A percentile compares a stretch with the other conserved stretches of the same genome.
phyloP scores from a whole-genome alignment of 2,888 invertebrate genomes.

The Tenthredo mesomela region DNA sequence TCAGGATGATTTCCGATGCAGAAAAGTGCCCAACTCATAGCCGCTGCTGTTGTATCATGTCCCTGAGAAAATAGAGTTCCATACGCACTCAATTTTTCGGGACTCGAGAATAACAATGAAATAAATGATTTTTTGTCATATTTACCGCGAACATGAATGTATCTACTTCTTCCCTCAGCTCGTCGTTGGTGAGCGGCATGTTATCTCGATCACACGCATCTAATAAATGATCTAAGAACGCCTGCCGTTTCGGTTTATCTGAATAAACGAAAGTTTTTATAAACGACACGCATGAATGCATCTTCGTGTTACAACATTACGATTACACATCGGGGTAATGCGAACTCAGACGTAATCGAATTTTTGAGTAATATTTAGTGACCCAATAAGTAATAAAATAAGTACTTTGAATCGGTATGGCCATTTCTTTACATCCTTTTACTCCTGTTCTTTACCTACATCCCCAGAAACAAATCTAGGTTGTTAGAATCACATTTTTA shows the following conservation, averaged over 20 bases:
- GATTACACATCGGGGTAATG: too few species aligned
- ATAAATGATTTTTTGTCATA: slow-evolving; percentile 40
- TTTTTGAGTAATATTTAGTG: too few species aligned
- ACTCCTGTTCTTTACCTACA: not conserved
- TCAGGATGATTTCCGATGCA: slow-evolving; percentile 78
- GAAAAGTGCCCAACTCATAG: slow-evolving; percentile 79
- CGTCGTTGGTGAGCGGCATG: slow-evolving; percentile 80
- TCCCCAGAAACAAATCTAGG: not conserved
- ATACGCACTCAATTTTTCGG: not conserved
- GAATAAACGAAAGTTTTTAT: not conserved
- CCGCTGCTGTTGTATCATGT: slow-evolving; percentile 80
- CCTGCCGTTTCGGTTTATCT: slow-evolving; percentile 79
- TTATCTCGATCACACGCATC: slow-evolving; percentile 81
- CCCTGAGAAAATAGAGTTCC: slow-evolving; percentile 70
- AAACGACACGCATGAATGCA: not conserved
- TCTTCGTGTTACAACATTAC: not conserved
- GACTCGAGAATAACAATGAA: not conserved
- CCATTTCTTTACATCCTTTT: not conserved
- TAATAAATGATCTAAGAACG: slow-evolving; percentile 85
- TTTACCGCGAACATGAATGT: slow-evolving; percentile 87
- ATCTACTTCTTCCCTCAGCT: slow-evolving; percentile 85
- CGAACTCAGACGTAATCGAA: too few species aligned
- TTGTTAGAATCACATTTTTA: not conserved
- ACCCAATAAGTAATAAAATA: not conserved
- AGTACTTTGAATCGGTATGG: not conserved